These are phyloP conservation scores for Elachura formosa DNA, from an alignment of 2,113 vertebrate genomes.

Conservation along the genomic window DNA sequence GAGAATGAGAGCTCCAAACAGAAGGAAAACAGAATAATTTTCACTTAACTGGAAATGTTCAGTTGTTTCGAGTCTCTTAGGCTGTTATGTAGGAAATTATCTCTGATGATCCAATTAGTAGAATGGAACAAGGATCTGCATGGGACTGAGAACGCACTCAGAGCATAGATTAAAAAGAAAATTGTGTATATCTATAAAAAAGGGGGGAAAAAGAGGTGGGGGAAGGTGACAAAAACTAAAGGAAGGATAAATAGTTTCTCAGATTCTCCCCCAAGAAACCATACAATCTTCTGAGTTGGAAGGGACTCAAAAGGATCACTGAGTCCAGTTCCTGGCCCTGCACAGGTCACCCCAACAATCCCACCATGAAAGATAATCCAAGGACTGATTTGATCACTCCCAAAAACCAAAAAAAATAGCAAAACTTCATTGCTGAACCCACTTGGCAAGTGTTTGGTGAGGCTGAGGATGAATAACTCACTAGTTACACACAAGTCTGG, in stretches of 20 bases:
- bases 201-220: accelerated
- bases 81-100: conserved; percentile 49
- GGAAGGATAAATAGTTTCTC: background rate
- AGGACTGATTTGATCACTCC: background rate
- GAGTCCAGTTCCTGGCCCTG: background rate
- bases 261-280: background rate
- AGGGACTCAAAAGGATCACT: background rate
- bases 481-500: background rate
- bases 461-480: background rate
- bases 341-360: background rate
- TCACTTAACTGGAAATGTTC: conserved; percentile 43
- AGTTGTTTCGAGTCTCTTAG: conserved; percentile 25
- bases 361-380: background rate
- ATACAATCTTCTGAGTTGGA: background rate
- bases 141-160: conserved; percentile 31
- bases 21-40: conserved; percentile 28
- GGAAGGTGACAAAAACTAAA: background rate
- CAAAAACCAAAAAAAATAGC: background rate
- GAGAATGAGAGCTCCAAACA: background rate
- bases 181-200: background rate
- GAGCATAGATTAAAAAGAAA: conserved; percentile 28
- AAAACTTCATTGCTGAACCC: background rate
- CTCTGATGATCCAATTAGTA: conserved; percentile 50
- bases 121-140: conserved; percentile 30
- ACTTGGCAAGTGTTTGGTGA: background rate